These are phyloP conservation scores for Rhodinocichla rosea DNA, from an alignment of 2,113 vertebrate genomes.

Conservation along the genomic window DNA sequence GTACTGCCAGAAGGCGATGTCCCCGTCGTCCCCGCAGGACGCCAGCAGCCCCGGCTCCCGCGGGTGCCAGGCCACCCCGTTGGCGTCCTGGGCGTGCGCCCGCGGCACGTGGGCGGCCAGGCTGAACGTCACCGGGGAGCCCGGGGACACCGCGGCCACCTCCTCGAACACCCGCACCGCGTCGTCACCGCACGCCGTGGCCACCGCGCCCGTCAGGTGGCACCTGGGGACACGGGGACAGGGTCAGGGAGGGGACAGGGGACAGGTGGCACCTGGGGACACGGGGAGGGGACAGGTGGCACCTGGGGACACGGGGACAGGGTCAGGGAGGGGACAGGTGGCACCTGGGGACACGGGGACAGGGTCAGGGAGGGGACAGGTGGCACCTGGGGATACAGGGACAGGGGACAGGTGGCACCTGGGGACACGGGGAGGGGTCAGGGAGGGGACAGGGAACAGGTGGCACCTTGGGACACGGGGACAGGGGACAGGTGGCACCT, in stretches of 20 bases:
- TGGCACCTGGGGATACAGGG: too few relatives aligned
- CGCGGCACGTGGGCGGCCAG: background rate
- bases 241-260: too few relatives aligned
- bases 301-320: too few relatives aligned
- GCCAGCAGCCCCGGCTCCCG: background rate
- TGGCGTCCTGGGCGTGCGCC: background rate
- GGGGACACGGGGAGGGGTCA: too few relatives aligned
- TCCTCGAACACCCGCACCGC: background rate
- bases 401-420: too few relatives aligned
- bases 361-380: too few relatives aligned
- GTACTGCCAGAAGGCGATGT: background rate
- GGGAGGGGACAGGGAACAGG: too few relatives aligned
- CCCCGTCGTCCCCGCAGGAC: background rate
- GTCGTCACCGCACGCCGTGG: background rate
- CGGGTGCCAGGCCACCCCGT: background rate
- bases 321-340: too few relatives aligned
- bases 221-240: background rate
- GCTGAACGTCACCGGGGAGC: background rate
- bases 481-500: too few relatives aligned
- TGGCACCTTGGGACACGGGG: too few relatives aligned
- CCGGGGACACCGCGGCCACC: background rate
- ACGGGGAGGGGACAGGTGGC: too few relatives aligned
- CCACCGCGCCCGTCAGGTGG: background rate
- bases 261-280: background rate
- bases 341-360: too few relatives aligned